Base-by-base conservation (phyloP, 2,113 vertebrate genomes). In the Dromiciops gliroides region DNA sequence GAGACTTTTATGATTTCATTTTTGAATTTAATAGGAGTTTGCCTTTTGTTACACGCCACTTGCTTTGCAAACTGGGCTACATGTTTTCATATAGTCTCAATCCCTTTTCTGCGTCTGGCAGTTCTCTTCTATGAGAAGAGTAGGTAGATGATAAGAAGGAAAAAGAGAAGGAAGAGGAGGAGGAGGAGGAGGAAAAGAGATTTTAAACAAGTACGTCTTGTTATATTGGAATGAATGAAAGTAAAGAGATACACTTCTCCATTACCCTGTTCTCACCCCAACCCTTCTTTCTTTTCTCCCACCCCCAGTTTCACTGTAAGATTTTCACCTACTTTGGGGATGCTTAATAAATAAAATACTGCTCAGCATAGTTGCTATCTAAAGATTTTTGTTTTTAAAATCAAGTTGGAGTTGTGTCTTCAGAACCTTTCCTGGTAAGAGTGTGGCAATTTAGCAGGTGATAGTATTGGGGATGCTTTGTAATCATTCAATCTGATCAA, bases 31-130 rank as follows among this genome's bases (percentile, higher is more conserved):
- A 44, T 93, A 94, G 26, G 0, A 83, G 5, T 83, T 48, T 37
- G 88, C 90, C 94, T 94, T 89, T 88, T 49, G 93, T 67, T 83
- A 89, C 91, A 48, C 48, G 51, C n/a, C 95, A 23, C 3, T 16
- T 16, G 91, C 93, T 89, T 90, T 0, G 2, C 92, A 9, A 56
- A 2, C 0, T 83, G 67, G 10, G 93, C 83, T 8, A 31, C 22
- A 83, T 1, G 37, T 92, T 91, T 67, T 95, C 89, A 49, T 50
- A 92, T 60, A 44, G 49, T 44, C 93, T 83, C 52, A 52, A 8
- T 49, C 47, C 50, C 93, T 50, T 26, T 8, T 48, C 48, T 11
- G 6, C 48, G 1, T 89, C 90, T 56, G 7, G 1, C 89, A 83
- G 92, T 49, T 83, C 1, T 51, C 94, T 44, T 92, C 92, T 52